These are phyloP conservation scores for Papilio dardanus DNA, from an alignment of 1,140 invertebrate species.

Conservation along the genomic window DNA sequence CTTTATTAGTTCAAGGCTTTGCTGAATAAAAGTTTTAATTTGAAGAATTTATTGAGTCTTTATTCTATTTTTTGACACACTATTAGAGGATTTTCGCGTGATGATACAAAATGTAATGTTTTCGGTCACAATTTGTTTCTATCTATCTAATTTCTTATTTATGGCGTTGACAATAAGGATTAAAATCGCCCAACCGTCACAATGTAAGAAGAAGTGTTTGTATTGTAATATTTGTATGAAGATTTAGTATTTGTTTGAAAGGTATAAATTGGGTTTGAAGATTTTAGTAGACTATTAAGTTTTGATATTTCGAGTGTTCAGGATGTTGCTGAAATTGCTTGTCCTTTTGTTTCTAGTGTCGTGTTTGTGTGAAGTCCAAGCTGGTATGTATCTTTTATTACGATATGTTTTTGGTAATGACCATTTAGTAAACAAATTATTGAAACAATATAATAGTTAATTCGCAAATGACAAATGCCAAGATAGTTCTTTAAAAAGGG, in stretches of 20 bases:
- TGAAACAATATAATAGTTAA: no score
- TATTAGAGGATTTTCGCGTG: not conserved
- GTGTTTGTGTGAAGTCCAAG: not conserved
- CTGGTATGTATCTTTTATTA: constrained; percentile 18
- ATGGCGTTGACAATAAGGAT: not conserved
- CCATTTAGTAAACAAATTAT: no score
- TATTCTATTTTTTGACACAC: not conserved
- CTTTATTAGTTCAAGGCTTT: not conserved
- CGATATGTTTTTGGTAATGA: no score
- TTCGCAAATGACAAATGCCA: no score
- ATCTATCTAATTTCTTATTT: not conserved
- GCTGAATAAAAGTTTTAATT: not conserved
- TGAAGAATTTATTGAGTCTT: not conserved
- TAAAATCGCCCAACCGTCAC: not conserved
- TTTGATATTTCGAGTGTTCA: constrained; percentile 16
- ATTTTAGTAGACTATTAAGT: not conserved
- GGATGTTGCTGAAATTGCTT: not conserved
- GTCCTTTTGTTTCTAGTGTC: not conserved
- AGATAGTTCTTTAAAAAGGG: no score
- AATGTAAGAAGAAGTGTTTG: not conserved
- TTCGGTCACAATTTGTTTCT: not conserved
- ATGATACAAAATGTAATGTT: constrained; percentile 1
- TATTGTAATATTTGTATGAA: constrained; percentile 18
- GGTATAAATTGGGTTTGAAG: constrained; percentile 21
- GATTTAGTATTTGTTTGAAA: not conserved